Evolutionary conservation across 2,797 vertebrate species (phyloP).

Genomic region (Dendrocincla tyrannina): DNA sequence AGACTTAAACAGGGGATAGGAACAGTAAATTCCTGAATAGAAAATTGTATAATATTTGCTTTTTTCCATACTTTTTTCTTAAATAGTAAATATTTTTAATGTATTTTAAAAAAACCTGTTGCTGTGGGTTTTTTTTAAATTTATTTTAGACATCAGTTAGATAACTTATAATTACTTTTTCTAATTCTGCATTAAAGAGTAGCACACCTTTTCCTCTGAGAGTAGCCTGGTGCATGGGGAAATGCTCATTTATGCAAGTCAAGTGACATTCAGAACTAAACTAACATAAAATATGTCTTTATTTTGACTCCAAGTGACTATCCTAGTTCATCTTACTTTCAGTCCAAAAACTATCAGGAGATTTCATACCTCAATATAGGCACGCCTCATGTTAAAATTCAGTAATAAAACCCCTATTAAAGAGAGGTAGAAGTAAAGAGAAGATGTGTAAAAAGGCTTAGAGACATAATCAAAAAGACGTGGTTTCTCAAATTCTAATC

Average conservation of each 20-base stretch:
- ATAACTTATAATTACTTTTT: neutral
- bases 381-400: neutral
- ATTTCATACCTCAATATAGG: neutral
- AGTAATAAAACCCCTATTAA: neutral
- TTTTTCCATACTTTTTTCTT: neutral
- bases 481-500: neutral
- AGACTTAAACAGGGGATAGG: conserved; percentile 29
- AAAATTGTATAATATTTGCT: conserved; percentile 15
- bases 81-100: neutral
- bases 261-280: neutral
- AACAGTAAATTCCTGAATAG: conserved; percentile 50
- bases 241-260: fast-evolving
- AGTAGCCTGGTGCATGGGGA: neutral
- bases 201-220: neutral
- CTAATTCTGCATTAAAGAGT: neutral
- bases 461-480: neutral
- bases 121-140: neutral
- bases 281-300: neutral
- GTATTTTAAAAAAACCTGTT: neutral
- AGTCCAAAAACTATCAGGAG: neutral
- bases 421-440: neutral
- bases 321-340: neutral
- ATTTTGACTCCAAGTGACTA: neutral
- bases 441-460: neutral
- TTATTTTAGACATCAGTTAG: neutral